Percentiles rank a stretch among this genome's conserved stretches.
These are phyloP conservation scores for Parazoanthus darwini DNA, from an alignment of 92 coral and sea anemone genomes.

Conservation along the genomic window DNA sequence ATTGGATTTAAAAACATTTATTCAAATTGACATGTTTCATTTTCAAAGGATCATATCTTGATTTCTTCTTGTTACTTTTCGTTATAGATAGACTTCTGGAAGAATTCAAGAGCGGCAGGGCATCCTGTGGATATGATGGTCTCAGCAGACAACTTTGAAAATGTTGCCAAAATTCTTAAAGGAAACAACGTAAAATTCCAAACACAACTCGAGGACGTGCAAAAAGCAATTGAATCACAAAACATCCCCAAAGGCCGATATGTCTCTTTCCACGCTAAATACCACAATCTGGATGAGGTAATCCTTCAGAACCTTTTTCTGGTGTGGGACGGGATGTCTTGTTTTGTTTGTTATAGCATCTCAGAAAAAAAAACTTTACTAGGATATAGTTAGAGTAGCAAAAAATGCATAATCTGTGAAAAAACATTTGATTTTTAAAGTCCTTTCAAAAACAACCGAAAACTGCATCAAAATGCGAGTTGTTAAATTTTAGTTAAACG, in stretches of 20 bases:
- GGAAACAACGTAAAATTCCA: constrained; percentile 24
- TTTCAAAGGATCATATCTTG: not conserved
- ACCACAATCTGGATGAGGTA: constrained; percentile 53
- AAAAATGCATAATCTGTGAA: too few species aligned
- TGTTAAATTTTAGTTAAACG: too few species aligned
- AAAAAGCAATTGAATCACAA: constrained; percentile 39
- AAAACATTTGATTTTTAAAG: too few species aligned
- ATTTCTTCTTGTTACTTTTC: not conserved
- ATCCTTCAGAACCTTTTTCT: too few species aligned
- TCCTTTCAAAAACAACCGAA: too few species aligned
- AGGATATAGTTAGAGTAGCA: too few species aligned
- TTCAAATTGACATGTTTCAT: too few species aligned
- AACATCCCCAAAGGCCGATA: constrained; percentile 31
- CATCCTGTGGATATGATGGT: constrained; percentile 48
- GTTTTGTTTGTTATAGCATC: too few species aligned
- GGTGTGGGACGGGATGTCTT: too few species aligned
- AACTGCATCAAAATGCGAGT: too few species aligned
- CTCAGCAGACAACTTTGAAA: constrained; percentile 11
- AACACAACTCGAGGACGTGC: constrained; percentile 39
- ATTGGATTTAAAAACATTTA: too few species aligned
- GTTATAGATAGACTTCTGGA: constrained; percentile 57
- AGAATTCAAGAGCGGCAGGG: constrained; percentile 36
- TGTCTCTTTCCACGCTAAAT: constrained; percentile 44
- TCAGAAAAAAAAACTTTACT: too few species aligned
- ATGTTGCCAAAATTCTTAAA: constrained; percentile 29